phyloP scores from a whole-genome alignment of 2,797 vertebrate species.

The Dicrostonyx torquatus region DNA sequence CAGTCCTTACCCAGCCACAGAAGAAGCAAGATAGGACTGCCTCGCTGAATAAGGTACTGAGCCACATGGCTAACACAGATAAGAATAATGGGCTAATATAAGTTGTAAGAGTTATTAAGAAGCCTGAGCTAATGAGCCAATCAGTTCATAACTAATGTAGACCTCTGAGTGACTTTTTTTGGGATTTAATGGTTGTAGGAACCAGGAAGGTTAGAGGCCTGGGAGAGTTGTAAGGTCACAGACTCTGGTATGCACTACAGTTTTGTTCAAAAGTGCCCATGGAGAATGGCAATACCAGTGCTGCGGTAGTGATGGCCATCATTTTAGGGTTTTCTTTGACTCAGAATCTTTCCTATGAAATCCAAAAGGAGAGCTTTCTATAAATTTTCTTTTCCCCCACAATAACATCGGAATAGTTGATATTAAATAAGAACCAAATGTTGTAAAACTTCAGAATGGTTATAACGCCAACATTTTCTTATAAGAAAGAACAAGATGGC shows the following conservation, averaged over 20 bases:
- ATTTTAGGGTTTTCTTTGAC: constrained; percentile 73
- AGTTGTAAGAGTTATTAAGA: no score
- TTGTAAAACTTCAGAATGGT: constrained; percentile 48
- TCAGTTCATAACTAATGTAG: no score
- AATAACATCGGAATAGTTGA: constrained; percentile 55
- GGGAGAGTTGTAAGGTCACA: constrained; percentile 50
- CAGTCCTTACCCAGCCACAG: no score
- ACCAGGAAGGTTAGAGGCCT: constrained; percentile 11
- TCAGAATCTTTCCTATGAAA: constrained; percentile 52
- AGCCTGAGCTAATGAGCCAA: no score
- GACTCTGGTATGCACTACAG: constrained; percentile 56
- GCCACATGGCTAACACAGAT: no score
- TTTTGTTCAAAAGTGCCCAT: constrained; percentile 57
- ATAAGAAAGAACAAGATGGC: constrained; percentile 57
- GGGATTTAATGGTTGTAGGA: no score
- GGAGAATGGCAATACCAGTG: constrained; percentile 46
- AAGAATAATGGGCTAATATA: no score
- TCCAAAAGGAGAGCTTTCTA: constrained; percentile 72
- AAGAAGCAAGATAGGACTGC: no score
- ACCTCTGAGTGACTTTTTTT: no score
- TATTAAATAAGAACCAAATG: constrained; percentile 74
- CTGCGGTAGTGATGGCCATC: not conserved
- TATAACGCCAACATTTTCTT: constrained; percentile 50
- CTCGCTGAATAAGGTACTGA: no score
- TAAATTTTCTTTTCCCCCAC: constrained; percentile 75